Evolutionary conservation across 2,113 vertebrate species (phyloP), one percentile per base, ranked within the genome.

Genomic region (Rhodinocichla rosea): DNA sequence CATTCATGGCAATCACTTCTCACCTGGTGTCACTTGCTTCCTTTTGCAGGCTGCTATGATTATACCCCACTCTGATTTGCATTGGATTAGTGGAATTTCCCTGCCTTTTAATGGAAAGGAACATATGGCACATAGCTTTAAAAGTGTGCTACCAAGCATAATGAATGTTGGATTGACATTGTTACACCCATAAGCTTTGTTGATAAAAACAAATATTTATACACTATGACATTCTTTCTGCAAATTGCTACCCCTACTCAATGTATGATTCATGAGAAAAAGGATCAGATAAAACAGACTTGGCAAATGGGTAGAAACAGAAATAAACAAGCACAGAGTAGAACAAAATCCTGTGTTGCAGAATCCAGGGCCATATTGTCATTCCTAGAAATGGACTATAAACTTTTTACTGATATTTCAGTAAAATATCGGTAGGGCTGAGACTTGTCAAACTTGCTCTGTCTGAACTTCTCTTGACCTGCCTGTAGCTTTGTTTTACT

Each of bases 141-240:
- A 35, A 93, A 96, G 63, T 80, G 71, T 35, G 35, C 71, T 88
- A 90, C 75, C 86, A 77, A 90, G 83, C 56, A 78, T 92, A 93
- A 92, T 65, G 60, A 95, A 83, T 90, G 47, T 74, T 90, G 80
- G 90, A 86, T 59, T 95, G 95, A 95, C 95, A 94, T 90, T 90
- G 90, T 92, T 94, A 92, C 52, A 94, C 89, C 68, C 94, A 68
- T 87, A 83, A 75, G 76, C 80, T 96, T 97, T 96, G 92, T 87
- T 94, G 94, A 94, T 84, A 93, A 93, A 95, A 93, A 80, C 91
- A 96, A 93, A 93, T 94, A 94, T 90, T 96, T 94, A 87, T 87
- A 87, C 64, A 67, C 42, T 59, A 47, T 95, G 95, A 95, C 80
- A 92, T 95, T 78, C 77, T 82, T 89, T 70, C 91, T 91, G 80